These are phyloP conservation scores for Rhingia campestris DNA, from an alignment of 2,888 invertebrate species.

Conservation along the genomic window DNA sequence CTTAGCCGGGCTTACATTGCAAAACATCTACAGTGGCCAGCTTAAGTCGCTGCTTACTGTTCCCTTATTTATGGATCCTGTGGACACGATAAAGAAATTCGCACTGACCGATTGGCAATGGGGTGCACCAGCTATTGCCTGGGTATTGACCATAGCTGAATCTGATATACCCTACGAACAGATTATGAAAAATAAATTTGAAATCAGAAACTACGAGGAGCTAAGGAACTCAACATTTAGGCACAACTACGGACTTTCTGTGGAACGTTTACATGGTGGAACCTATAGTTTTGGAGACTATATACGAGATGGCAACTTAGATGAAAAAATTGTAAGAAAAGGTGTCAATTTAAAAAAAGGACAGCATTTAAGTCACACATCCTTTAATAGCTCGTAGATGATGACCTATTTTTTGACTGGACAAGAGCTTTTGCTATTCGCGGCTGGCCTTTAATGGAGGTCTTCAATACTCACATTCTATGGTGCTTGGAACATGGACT, in stretches of 20 bases:
- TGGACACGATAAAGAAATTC: slow-evolving; percentile 80
- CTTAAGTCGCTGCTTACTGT: slow-evolving; percentile 80
- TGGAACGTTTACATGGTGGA: slow-evolving; percentile 80
- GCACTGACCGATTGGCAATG: slow-evolving; percentile 79
- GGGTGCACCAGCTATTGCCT: slow-evolving; percentile 80
- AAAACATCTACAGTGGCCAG: slow-evolving; percentile 81
- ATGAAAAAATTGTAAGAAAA: slow-evolving; percentile 78
- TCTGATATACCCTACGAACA: slow-evolving; percentile 79
- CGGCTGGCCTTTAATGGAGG: slow-evolving; percentile 80
- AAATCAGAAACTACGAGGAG: slow-evolving; percentile 78
- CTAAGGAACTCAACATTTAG: slow-evolving; percentile 79
- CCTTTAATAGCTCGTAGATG: slow-evolving; percentile 77
- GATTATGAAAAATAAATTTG: slow-evolving; percentile 77
- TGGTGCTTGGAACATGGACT: slow-evolving; percentile 79
- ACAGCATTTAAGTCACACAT: background rate
- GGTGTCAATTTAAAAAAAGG: background rate
- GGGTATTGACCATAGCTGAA: slow-evolving; percentile 78
- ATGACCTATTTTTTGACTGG: slow-evolving; percentile 81
- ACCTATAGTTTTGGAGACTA: slow-evolving; percentile 78
- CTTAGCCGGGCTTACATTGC: slow-evolving; percentile 80
- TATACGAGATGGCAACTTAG: slow-evolving; percentile 77
- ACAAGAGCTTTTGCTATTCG: slow-evolving; percentile 80
- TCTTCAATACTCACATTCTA: slow-evolving; percentile 78
- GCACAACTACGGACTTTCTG: slow-evolving; percentile 79
- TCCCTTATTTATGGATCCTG: slow-evolving; percentile 78